Base-by-base conservation (phyloP, 2,113 vertebrate species). In the Raphicerus campestris region DNA sequence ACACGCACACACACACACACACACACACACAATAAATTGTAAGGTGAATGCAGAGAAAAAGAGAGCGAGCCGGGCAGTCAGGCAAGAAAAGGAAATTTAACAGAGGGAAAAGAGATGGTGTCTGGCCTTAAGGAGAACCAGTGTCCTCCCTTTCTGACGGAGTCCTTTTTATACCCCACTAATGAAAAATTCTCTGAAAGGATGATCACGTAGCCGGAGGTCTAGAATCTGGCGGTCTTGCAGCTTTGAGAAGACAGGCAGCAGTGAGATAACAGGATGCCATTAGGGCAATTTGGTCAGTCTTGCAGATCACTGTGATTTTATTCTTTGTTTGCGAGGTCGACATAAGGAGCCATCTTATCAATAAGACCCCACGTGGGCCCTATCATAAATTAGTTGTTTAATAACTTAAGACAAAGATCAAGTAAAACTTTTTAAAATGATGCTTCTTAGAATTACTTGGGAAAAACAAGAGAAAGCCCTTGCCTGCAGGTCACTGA, bases 351-450 rank as follows among this genome's bases (percentile, higher is more conserved):
- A 70, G 19, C 66, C 66, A 70, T 70, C 66, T 39, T 70, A 6
- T 70, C n/a, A 39, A 11, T 70, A 35, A 70, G n/a, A 70, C 19
- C n/a, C 66, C n/a, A 22, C 10, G 5, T 22, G n/a, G 66, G 66
- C 9, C 47, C 16, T 6, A 55, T 24, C 7, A 56, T 42, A 83
- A 92, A 58, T 56, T 77, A 89, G 22, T 55, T 32, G 22, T 22
- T 85, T 58, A 81, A 39, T 9, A 63, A 17, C 14, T 20, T 5
- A 11, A 83, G 15, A 42, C 5, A 92, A 35, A 63, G 14, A 66
- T 75, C 15, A 80, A 26, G 89, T 92, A n/a, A 58, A 90, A 93
- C 7, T 35, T 94, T 93, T 83, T 32, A 70, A 70, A 87, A 60
- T 42, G 58, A 66, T 82, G 13, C 16, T 55, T 89, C 32, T 53